Evolutionary conservation across 2,888 invertebrate genomes (phyloP).

Genomic region (Unio delphinus): DNA sequence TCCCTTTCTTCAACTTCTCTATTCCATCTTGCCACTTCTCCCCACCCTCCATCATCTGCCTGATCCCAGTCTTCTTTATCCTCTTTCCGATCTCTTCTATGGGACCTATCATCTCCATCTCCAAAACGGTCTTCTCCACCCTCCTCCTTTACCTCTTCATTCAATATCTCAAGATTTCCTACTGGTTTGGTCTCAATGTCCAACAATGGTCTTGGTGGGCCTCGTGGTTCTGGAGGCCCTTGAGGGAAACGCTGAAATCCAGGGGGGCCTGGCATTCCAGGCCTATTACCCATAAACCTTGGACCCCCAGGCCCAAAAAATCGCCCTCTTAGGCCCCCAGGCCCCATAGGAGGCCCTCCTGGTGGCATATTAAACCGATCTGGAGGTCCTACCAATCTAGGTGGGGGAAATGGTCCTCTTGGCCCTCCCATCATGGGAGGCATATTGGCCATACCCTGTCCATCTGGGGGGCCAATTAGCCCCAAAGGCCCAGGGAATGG

Average conservation of each 20-base stretch:
- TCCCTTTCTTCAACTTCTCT: conserved; percentile 9
- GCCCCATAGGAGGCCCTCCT: conserved; percentile 26
- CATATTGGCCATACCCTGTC: conserved; percentile 16
- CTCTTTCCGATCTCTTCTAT: conserved; percentile 20
- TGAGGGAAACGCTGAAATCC: conserved; percentile 31
- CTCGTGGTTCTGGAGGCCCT: conserved; percentile 22
- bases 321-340: conserved; percentile 17
- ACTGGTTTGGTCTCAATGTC: conserved; percentile 29
- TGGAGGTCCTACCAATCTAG: conserved; percentile 13
- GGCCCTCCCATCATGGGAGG: conserved; percentile 28
- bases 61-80: conserved; percentile 35
- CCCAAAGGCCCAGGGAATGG: conserved; percentile 19
- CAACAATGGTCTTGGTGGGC: conserved; percentile 24
- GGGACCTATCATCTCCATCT: conserved; percentile 13
- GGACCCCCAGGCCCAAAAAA: conserved; percentile 23
- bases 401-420: conserved; percentile 14
- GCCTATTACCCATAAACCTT: conserved; percentile 26
- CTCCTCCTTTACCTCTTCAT: conserved; percentile 9
- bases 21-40: conserved; percentile 8
- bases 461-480: conserved; percentile 12
- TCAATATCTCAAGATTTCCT: conserved; percentile 13
- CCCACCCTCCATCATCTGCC: conserved; percentile 14
- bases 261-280: conserved; percentile 17
- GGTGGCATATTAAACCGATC: conserved; percentile 33
- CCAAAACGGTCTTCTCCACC: conserved; percentile 9